Evolutionary conservation across 2,888 invertebrate species (phyloP), one percentile per base, ranked within the genome.

Genomic region (Agrotis exclamationis): DNA sequence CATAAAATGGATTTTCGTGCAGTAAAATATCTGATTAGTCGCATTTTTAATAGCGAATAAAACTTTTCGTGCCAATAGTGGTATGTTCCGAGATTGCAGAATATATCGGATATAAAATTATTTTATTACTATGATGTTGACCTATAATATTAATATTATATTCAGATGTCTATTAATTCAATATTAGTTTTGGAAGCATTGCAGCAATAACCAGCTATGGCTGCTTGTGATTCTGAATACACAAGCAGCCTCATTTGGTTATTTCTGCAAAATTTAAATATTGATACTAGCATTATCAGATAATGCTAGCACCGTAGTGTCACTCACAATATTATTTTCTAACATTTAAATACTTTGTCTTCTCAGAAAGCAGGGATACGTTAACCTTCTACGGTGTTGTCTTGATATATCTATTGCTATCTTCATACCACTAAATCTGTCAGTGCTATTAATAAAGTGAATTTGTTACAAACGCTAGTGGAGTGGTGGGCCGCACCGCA

Each of bases 1-100:
- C 69, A 74, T 78, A 71, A 68, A 84, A 75, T 33, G 44, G 48
- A 76, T 70, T 76, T 84, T 81, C 62, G 63, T 65, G 66, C 60
- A 74, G 59, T 84, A 74, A 80, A 84, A 82, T 74, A 71, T 85
- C 68, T 78, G 76, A 82, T 76, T 74, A 75, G 69, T 77, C 54
- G 39, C 50, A 44, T 18, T 70, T 79, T 84, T 79, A 75, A 79
- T 74, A 70, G 56, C 63, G 16, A 66, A 67, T 77, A 76, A 85
- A 84, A 63, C 39, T 68, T 71, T 72, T 62, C 33, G 45, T 59
- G 62, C 45, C 65, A 68, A 60, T 74, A 70, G 57, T 68, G 69
- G 69, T 39, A n/a, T 53, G 50, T 50, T 20, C n/a, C 16, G 44
- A 59, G 48, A 70, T 59, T 66, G 47, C 48, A 39, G 39, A 39